These are phyloP conservation scores for Gymnodraco acuticeps DNA, from an alignment of 2,797 vertebrate species.

Conservation along the genomic window DNA sequence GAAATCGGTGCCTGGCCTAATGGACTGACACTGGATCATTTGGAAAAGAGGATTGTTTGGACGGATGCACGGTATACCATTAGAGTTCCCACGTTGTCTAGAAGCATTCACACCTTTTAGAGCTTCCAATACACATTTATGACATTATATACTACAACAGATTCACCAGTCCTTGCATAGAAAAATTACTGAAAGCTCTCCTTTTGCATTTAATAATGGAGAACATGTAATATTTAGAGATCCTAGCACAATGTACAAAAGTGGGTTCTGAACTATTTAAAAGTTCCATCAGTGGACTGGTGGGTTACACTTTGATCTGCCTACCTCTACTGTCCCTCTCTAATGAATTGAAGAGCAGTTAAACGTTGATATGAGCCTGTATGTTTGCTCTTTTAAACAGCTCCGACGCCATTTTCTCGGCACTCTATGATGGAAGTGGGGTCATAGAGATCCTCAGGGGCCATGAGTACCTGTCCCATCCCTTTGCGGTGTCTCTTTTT, in stretches of 20 bases:
- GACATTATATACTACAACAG: background rate
- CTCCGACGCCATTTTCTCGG: conserved; percentile 98
- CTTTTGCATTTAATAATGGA: conserved; percentile 59
- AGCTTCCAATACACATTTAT: conserved; percentile 9
- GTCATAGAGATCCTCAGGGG: conserved; percentile 97
- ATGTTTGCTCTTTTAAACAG: conserved; percentile 81
- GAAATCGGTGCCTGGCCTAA: conserved; percentile 99
- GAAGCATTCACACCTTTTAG: conserved; percentile 17
- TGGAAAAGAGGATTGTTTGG: conserved; percentile 98
- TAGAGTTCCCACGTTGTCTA: conserved; percentile 8
- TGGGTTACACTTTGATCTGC: conserved; percentile 49
- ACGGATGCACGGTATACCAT: conserved; percentile 94
- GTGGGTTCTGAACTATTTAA: conserved; percentile 60
- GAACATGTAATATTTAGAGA: conserved; percentile 57
- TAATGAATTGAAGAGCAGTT: conserved; percentile 28
- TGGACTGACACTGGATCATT: conserved; percentile 96
- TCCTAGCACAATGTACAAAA: conserved; percentile 32
- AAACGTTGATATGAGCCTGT: conserved; percentile 46
- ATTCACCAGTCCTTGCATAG: conserved; percentile 14
- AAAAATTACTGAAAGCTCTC: conserved; percentile 11
- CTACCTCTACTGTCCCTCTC: conserved; percentile 19
- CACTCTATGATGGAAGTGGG: conserved; percentile 93
- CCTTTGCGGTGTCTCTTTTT: conserved; percentile 96
- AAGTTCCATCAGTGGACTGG: conserved; percentile 38
- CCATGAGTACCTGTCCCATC: conserved; percentile 97